Base-by-base conservation (phyloP, 2,797 vertebrate genomes). In the Apogon hyalosoma region DNA sequence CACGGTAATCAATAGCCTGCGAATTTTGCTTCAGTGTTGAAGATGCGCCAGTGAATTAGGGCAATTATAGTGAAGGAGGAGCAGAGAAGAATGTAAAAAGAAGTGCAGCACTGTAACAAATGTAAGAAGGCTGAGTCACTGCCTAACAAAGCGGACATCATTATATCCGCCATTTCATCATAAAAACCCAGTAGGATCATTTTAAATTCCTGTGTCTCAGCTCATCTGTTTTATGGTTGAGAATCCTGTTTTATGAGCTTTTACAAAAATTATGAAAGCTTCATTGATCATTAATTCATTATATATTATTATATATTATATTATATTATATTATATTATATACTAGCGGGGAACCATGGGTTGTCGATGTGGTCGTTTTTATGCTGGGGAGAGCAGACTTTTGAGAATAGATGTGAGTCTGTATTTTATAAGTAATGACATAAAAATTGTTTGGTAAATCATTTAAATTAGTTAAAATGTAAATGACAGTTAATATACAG, bases 1-100 rank as follows among this genome's bases (percentile, higher is more conserved):
- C 48, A 53, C 41, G 0, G 61, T 80, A 78, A 86, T 88, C 84
- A 78, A 84, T 88, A 80, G 45, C 38, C 61, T 47, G 43, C 69
- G 71, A 64, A 79, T 75, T 67, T 69, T 33, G 13, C 51, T 47
- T 54, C 53, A 47, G 42, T 45, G 14, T 21, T 13, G 50, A 50
- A 59, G 67, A 72, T 62, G 57, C 62, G 65, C 45, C 58, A 41
- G 59, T 40, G 63, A 76, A 80, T 82, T 79, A 74, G 59, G 43
- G 55, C 53, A 63, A 65, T 84, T 80, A 84, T 50, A 40, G 24
- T 16, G 31, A 33, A 66, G 57, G 38, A 57, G 41, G 39, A 42
- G 2, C 5, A 15, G 75, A 51, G 62, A 28, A 52, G 55, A 63
- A 63, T 66, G 21, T 52, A 42, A 63, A 56, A 73, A 62, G 39